Conservation (phyloP, 2,113 vertebrate genomes). For the Hippocampus comes region DNA sequence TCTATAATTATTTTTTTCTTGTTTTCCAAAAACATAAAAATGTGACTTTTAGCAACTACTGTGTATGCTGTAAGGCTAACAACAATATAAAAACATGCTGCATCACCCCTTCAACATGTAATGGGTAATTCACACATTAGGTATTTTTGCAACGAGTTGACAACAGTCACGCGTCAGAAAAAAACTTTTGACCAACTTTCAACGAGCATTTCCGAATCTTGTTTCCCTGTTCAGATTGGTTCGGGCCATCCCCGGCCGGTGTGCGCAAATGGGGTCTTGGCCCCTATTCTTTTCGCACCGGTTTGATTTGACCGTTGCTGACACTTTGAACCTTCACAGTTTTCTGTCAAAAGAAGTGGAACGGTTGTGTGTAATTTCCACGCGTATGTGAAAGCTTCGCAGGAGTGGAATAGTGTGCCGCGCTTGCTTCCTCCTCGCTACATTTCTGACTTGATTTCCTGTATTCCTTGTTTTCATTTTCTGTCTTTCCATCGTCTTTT, state of each 20-base stretch:
- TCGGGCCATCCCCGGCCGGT: slow-evolving; percentile 37
- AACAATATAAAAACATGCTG: not conserved
- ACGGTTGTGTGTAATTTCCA: slow-evolving; percentile 17
- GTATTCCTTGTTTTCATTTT: not conserved
- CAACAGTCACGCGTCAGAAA: not conserved
- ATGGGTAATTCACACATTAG: not conserved
- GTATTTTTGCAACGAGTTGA: not conserved
- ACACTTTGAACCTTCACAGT: slow-evolving; percentile 45
- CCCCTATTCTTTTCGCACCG: slow-evolving; percentile 56
- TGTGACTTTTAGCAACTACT: not conserved
- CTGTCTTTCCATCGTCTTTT: too few relatives aligned
- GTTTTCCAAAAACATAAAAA: too few relatives aligned
- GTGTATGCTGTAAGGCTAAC: not conserved
- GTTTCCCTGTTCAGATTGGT: slow-evolving; percentile 54
- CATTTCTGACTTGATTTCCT: not conserved
- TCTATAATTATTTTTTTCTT: too few relatives aligned
- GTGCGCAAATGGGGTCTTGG: slow-evolving; percentile 70
- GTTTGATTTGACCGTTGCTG: slow-evolving; percentile 48
- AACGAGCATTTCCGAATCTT: slow-evolving; percentile 50
- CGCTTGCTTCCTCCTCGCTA: not conserved
- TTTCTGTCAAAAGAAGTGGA: slow-evolving; percentile 26
- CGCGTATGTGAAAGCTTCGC: slow-evolving; percentile 28
- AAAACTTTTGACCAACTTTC: not conserved
- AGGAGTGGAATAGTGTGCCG: not conserved
- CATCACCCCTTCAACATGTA: not conserved